A percentile compares a stretch with the other conserved stretches of the same genome.
phyloP scores from a whole-genome alignment of 1,140 invertebrate genomes.

The Microplitis demolitor region DNA sequence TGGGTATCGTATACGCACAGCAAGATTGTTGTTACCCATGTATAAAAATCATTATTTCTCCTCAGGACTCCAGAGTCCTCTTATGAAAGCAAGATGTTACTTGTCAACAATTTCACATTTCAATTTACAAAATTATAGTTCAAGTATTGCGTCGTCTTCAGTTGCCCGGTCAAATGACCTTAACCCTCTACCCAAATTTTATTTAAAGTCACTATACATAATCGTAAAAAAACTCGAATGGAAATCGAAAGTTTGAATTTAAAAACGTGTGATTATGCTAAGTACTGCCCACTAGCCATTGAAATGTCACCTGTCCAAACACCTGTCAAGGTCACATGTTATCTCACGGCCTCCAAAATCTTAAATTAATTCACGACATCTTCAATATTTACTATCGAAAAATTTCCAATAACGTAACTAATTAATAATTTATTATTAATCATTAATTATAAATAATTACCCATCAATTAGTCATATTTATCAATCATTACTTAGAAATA shows the following conservation, averaged over 20 bases:
- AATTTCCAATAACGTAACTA: no score
- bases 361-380: no score
- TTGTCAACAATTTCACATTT: not conserved
- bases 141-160: no score
- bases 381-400: no score
- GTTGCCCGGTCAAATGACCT: no score
- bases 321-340: constrained; percentile 7
- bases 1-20: not conserved
- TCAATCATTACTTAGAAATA: no score
- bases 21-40: not conserved
- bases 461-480: no score
- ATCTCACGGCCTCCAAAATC: no score
- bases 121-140: no score
- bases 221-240: not conserved
- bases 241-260: constrained; percentile 1
- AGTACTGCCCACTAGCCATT: constrained; percentile 13
- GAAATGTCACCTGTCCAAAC: constrained; percentile 32
- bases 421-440: no score
- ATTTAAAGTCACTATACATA: not conserved
- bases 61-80: not conserved
- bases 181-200: no score
- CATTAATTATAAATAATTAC: no score
- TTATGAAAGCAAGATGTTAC: not conserved
- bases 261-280: not conserved
- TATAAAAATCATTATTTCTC: not conserved